Evolutionary conservation across 2,888 invertebrate species (phyloP).

Genomic region (Alloscopus bannaensis): DNA sequence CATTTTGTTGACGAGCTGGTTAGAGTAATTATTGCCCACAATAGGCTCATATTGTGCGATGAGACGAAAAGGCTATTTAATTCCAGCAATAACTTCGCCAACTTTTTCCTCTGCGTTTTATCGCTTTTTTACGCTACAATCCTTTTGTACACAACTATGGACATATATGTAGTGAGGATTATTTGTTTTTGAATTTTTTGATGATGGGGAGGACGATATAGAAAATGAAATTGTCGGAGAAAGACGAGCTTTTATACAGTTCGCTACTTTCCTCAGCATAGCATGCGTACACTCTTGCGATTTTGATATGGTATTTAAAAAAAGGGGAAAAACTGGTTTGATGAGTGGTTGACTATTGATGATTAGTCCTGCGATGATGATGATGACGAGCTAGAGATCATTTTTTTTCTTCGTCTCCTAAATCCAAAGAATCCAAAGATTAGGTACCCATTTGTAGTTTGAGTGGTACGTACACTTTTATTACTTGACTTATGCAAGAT

Average conservation of each 20-base stretch:
- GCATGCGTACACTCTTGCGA: too few species aligned
- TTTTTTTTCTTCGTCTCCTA: conserved; percentile 29
- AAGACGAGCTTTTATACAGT: too few species aligned
- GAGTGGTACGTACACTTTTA: too few species aligned
- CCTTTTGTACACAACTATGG: too few species aligned
- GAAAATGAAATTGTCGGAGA: neutral
- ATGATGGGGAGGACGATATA: conserved; percentile 1
- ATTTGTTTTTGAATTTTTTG: too few species aligned
- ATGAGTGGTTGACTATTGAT: conserved; percentile 6
- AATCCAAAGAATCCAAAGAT: too few species aligned
- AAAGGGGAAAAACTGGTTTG: conserved; percentile 48
- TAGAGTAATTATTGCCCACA: too few species aligned
- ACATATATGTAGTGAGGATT: too few species aligned
- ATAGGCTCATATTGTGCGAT: neutral
- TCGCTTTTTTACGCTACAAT: conserved; percentile 24
- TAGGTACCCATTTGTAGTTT: too few species aligned
- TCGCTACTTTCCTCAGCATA: too few species aligned
- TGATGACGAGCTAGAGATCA: conserved; percentile 26
- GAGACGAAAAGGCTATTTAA: conserved; percentile 7
- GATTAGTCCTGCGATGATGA: neutral
- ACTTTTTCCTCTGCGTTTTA: conserved; percentile 29
- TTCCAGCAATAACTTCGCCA: conserved; percentile 15
- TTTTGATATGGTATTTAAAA: conserved; percentile 45
- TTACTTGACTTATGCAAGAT: conserved; percentile 15
- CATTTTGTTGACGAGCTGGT: neutral